Conservation (phyloP, 2,888 invertebrate species). For the Phortica magna region DNA sequence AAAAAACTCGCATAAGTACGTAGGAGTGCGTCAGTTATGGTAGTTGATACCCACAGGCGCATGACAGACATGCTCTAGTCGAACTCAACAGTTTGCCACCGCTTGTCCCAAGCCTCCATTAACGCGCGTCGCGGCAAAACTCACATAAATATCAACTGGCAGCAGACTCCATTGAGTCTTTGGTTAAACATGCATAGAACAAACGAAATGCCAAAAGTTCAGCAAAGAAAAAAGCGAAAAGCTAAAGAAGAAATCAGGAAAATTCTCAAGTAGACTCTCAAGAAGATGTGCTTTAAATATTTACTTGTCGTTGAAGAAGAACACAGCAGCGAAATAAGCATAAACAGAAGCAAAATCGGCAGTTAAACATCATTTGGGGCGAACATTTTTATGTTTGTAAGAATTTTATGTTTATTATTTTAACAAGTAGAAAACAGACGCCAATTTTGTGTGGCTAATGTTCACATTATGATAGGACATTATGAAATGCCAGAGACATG, state of each 20-base stretch:
- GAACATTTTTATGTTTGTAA: slow-evolving; percentile 13
- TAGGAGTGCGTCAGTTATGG: no score
- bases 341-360: neutral
- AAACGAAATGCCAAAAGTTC: slow-evolving; percentile 49
- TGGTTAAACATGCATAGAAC: no score
- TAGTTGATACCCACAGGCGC: slow-evolving; percentile 33
- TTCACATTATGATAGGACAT: neutral
- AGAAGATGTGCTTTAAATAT: slow-evolving; percentile 13
- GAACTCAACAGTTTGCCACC: slow-evolving; percentile 67
- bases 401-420: slow-evolving; percentile 11
- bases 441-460: no score
- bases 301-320: no score
- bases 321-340: no score
- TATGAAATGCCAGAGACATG: neutral
- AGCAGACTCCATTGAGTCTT: no score
- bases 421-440: neutral
- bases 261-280: neutral
- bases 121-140: no score
- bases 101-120: slow-evolving; percentile 33
- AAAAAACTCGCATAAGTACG: no score
- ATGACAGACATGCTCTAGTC: slow-evolving; percentile 56
- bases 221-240: no score
- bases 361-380: neutral
- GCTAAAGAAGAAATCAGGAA: neutral
- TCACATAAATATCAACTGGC: no score